Base-by-base conservation (phyloP, 1,140 invertebrate species). In the Bradynema listronoti region DNA sequence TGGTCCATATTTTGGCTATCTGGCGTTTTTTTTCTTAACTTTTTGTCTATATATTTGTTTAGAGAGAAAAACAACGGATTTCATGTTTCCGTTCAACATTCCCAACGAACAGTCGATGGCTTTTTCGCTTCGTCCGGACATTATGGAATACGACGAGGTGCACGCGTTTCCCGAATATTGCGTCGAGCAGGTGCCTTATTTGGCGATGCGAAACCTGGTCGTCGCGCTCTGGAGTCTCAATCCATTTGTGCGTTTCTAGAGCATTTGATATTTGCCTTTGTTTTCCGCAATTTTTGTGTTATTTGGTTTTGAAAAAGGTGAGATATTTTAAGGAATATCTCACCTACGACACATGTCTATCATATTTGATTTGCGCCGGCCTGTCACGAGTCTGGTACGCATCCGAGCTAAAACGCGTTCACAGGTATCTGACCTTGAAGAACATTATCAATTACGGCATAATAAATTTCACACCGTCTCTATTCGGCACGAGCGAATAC, bases 301-400 rank as follows among this genome's bases (percentile, higher is more conserved):
- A n/a, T n/a, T n/a, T n/a, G n/a, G n/a, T n/a, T n/a, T n/a, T n/a
- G n/a, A n/a, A n/a, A n/a, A n/a, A n/a, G n/a, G n/a, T n/a, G n/a
- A n/a, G n/a, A n/a, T n/a, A n/a, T n/a, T n/a, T n/a, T 41, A 55
- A 82, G 79, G 73, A 82, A 61, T 82, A 81, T 75, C 51, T 82
- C 34, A 79, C 78, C 1, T 62, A 69, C 22, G 73, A 80, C 33
- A 72, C 65, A 27, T 79, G 80, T 59, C 57, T 59, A 4, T 43
- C 58, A 0, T 61, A 80, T 41, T 43, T 83, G 1, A 78, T 82
- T 22, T 82, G 81, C 65, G 69, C 80, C 29, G 81, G 82, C 25
- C 57, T 82, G 27, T 71, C 77, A 0, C 58, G 81, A 30, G 70
- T 83, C 27, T 73, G 75, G 58, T 80, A 74, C 56, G 41, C 78